Evolutionary conservation across 2,888 invertebrate genomes (phyloP).

Genomic region (Epistrophe grossulariae): DNA sequence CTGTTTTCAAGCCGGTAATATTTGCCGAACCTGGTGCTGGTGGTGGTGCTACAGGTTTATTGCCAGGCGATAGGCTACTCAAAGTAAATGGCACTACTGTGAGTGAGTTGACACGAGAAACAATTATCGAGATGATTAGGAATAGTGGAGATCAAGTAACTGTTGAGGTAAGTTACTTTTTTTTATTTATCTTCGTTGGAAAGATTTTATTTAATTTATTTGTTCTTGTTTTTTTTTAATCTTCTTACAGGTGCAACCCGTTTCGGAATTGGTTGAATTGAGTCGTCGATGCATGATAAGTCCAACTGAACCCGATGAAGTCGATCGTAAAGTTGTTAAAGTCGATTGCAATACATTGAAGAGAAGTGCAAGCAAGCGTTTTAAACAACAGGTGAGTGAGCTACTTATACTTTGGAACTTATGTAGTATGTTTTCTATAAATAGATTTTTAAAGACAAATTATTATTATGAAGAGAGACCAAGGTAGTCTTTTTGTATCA

Average conservation of each 20-base stretch:
- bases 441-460: background rate
- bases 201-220: background rate
- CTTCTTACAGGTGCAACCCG: conserved; percentile 92
- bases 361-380: conserved; percentile 91
- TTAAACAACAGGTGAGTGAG: conserved; percentile 85
- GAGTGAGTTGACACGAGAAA: conserved; percentile 93
- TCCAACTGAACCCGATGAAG: conserved; percentile 79
- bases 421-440: background rate
- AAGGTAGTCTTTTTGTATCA: background rate
- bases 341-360: conserved; percentile 90
- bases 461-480: background rate
- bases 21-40: conserved; percentile 95
- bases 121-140: conserved; percentile 96
- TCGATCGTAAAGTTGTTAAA: conserved; percentile 79
- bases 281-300: conserved; percentile 88
- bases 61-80: conserved; percentile 97
- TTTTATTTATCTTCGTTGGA: conserved; percentile 8
- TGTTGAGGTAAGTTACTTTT: conserved; percentile 88
- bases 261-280: conserved; percentile 95
- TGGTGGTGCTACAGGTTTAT: conserved; percentile 90
- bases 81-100: conserved; percentile 95
- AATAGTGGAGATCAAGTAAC: conserved; percentile 92
- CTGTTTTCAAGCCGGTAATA: conserved; percentile 87
- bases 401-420: background rate
- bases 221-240: background rate